These are phyloP conservation scores for Sarcophaga subvicina DNA, from an alignment of 2,888 invertebrate genomes.

Conservation along the genomic window DNA sequence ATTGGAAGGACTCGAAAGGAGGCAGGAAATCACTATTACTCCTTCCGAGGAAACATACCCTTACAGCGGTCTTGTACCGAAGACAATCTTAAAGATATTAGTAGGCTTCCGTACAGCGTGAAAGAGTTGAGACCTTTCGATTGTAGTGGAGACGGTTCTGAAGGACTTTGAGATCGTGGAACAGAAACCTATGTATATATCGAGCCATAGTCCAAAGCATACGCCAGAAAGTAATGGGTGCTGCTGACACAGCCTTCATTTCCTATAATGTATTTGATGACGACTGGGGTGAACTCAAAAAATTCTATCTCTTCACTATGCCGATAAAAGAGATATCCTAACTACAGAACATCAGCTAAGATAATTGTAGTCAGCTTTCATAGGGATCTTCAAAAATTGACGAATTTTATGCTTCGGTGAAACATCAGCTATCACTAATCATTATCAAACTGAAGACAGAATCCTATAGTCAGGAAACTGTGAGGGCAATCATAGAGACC, in stretches of 20 bases:
- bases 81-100: too few species aligned
- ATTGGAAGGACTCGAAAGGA: too few species aligned
- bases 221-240: constrained; percentile 60
- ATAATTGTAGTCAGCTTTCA: constrained; percentile 34
- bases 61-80: too few species aligned
- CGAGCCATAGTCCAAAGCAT: constrained; percentile 63
- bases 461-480: constrained; percentile 50
- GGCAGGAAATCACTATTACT: too few species aligned
- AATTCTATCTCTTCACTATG: constrained; percentile 68
- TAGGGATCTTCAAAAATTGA: constrained; percentile 60
- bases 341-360: constrained; percentile 68
- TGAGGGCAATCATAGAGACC: constrained; percentile 52
- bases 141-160: constrained; percentile 12
- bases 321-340: constrained; percentile 68
- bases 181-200: constrained; percentile 44
- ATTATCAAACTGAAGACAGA: constrained; percentile 69
- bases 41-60: too few species aligned
- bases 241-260: constrained; percentile 59
- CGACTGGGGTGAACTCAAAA: constrained; percentile 63
- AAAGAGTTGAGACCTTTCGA: too few species aligned
- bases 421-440: constrained; percentile 67
- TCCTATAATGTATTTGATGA: constrained; percentile 56
- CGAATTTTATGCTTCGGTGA: constrained; percentile 67
- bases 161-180: constrained; percentile 47
- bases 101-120: too few species aligned